Conservation (phyloP, 1,140 invertebrate species). For the Cydia pomonella region DNA sequence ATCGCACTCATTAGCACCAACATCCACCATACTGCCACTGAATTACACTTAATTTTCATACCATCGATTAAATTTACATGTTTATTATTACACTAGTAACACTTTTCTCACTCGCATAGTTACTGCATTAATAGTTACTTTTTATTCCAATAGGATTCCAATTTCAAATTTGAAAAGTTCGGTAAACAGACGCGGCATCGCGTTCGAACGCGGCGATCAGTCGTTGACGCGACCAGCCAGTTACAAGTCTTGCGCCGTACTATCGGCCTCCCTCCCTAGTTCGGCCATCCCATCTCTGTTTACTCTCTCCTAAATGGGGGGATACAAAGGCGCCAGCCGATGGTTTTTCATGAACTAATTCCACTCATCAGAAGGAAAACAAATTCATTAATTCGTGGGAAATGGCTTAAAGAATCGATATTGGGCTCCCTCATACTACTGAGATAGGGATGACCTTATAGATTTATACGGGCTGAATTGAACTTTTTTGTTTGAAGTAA, state of each 20-base stretch:
- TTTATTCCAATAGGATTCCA: constrained; percentile 41
- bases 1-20: constrained; percentile 76
- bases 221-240: constrained; percentile 32
- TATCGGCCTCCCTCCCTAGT: constrained; percentile 68
- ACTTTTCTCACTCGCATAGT: constrained; percentile 42
- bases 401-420: background rate
- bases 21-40: constrained; percentile 77
- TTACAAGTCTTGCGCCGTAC: constrained; percentile 62
- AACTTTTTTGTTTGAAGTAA: too few species aligned
- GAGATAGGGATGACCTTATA: background rate
- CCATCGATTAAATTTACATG: constrained; percentile 67
- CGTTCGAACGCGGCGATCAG: constrained; percentile 41
- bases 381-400: background rate
- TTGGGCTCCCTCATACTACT: background rate
- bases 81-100: constrained; percentile 55
- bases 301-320: constrained; percentile 75
- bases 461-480: too few species aligned
- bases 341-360: constrained; percentile 67
- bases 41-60: constrained; percentile 65
- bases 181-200: constrained; percentile 58
- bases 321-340: constrained; percentile 62
- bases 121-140: constrained; percentile 42
- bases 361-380: constrained; percentile 13
- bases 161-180: constrained; percentile 63
- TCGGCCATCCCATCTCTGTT: constrained; percentile 59